Base-by-base conservation (phyloP, 2,797 vertebrate species). In the Eospalax fontanierii region DNA sequence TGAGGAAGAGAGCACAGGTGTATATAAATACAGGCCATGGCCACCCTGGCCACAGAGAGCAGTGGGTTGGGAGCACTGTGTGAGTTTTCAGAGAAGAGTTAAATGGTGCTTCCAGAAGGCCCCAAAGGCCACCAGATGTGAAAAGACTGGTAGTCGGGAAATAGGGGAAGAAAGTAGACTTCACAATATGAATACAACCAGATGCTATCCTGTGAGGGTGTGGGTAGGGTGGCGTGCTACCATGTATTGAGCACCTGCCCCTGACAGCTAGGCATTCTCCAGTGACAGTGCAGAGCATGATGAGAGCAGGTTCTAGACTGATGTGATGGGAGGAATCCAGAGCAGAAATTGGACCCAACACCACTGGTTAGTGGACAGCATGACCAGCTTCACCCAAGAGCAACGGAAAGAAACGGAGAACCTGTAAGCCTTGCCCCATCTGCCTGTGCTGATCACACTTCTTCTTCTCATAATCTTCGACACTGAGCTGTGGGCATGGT, bases 371-470 rank as follows among this genome's bases (percentile, higher is more conserved):
- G 57, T 35, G 26, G 74, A 10, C 11, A 28, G 35, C 74, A 1
- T 0, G 2, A 5, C 33, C 65, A 18, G 0, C 38, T 76, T 4
- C 19, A 4, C 38, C 35, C 16, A 12, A 10, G n/a, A 73, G n/a
- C 16, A 2, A 18, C 24, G 11, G 79, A 16, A 2, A 81, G 73
- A 74, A 21, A 33, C 0, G 1, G 7, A 59, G 57, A 71, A 8
- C 26, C 40, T 22, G 1, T 19, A 2, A n/a, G 54, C 4, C n/a
- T 46, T 24, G 38, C 33, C 65, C 33, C 6, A 1, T 54, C 83
- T 68, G 26, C 40, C 65, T 46, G 33, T 18, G 40, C 38, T 6
- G 1, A 38, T 54, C 19, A 68, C 35, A 43, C 33, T 84, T 46
- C 80, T 38, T 33, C 46, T 50, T 50, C n/a, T 80, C 35, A 76